phyloP scores from a whole-genome alignment of 2,797 vertebrate genomes.

The Tarsius wallacei region DNA sequence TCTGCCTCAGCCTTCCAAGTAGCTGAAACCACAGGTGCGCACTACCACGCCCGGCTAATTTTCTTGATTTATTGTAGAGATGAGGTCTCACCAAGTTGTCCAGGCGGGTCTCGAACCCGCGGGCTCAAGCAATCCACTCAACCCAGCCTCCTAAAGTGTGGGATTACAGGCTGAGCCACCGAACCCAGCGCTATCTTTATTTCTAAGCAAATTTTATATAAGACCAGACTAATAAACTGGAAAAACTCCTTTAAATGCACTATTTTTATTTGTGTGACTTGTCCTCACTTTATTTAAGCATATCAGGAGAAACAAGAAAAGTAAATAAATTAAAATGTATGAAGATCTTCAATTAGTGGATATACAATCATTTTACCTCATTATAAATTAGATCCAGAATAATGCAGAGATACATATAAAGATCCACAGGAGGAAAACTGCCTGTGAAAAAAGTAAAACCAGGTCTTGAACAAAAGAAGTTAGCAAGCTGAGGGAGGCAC shows the following conservation, averaged over 20 bases:
- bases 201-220: background rate
- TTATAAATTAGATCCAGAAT: background rate
- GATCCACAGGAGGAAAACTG: background rate
- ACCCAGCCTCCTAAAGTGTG: too few relatives aligned
- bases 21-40: too few relatives aligned
- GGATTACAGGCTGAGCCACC: too few relatives aligned
- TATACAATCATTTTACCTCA: background rate
- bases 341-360: background rate
- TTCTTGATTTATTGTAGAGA: too few relatives aligned
- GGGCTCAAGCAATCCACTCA: too few relatives aligned
- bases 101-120: too few relatives aligned
- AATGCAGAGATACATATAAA: background rate
- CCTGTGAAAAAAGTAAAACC: slow-evolving; percentile 12
- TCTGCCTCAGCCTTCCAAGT: too few relatives aligned
- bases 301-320: background rate
- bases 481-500: background rate
- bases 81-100: too few relatives aligned
- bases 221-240: background rate
- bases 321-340: background rate
- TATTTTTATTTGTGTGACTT: background rate
- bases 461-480: background rate
- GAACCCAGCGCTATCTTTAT: background rate
- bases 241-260: background rate
- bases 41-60: too few relatives aligned
- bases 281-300: background rate